Evolutionary conservation across 2,113 vertebrate species (phyloP).

Genomic region (Pardalotus punctatus): DNA sequence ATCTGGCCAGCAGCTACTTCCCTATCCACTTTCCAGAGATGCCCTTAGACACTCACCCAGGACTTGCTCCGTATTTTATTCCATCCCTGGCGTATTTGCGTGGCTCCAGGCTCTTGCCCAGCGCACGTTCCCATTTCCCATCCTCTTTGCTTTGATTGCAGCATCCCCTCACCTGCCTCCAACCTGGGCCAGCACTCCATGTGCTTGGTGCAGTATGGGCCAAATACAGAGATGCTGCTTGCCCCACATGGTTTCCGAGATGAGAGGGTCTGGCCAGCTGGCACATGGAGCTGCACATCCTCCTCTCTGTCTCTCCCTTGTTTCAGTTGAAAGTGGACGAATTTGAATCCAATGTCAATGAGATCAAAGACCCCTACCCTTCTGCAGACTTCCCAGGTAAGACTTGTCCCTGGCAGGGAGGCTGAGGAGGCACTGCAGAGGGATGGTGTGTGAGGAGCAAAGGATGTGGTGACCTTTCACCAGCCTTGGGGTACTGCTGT

Average conservation of each 20-base stretch:
- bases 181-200: neutral
- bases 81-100: neutral
- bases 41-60: neutral
- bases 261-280: neutral
- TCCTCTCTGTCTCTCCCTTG: neutral
- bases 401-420: neutral
- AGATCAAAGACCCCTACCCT: conserved; percentile 97
- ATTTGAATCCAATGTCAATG: conserved; percentile 97
- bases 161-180: neutral
- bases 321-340: conserved; percentile 93
- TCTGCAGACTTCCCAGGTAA: conserved; percentile 97
- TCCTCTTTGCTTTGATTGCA: neutral
- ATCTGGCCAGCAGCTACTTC: neutral
- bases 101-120: neutral
- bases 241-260: neutral
- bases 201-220: neutral
- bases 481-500: neutral
- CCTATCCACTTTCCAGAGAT: neutral
- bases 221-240: neutral
- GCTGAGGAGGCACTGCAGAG: neutral
- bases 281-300: neutral
- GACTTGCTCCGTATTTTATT: neutral
- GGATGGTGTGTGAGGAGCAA: neutral
- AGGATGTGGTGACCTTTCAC: neutral
- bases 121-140: neutral